Conservation (phyloP, 2,113 vertebrate species). For the Plecotus auritus region DNA sequence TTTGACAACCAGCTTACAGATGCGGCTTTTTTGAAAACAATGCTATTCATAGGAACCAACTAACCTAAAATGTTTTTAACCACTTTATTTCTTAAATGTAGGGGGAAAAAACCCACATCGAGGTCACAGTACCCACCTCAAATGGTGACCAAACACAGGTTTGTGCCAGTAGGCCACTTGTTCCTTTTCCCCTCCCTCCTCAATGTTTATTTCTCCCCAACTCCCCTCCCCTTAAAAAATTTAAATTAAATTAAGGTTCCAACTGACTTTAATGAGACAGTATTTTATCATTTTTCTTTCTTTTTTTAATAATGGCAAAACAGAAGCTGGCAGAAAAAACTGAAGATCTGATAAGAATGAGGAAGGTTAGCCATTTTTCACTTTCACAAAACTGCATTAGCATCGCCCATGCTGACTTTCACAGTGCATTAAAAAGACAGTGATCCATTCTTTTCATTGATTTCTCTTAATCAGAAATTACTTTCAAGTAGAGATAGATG, state of each 20-base stretch:
- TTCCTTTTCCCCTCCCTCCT: conserved; percentile 27
- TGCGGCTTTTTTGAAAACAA: conserved; percentile 66
- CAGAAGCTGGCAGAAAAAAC: conserved; percentile 90
- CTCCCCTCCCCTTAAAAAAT: conserved; percentile 24
- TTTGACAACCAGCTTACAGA: conserved; percentile 64
- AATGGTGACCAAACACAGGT: conserved; percentile 91
- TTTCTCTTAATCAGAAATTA: conserved; percentile 59
- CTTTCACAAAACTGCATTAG: conserved; percentile 65
- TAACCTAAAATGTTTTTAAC: conserved; percentile 83
- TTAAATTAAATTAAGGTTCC: conserved; percentile 56
- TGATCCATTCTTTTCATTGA: conserved; percentile 68
- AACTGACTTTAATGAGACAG: conserved; percentile 70
- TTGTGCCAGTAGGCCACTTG: conserved; percentile 82
- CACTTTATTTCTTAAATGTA: conserved; percentile 85
- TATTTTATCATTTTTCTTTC: conserved; percentile 71
- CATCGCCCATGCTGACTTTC: conserved; percentile 69
- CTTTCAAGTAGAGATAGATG: not conserved
- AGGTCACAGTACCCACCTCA: conserved; percentile 83
- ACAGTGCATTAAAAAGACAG: conserved; percentile 81
- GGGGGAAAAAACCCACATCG: conserved; percentile 88
- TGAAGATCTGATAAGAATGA: conserved; percentile 92
- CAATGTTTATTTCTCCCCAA: not conserved
- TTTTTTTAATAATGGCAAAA: conserved; percentile 77
- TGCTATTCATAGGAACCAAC: conserved; percentile 67
- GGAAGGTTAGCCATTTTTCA: conserved; percentile 92